phyloP scores from a whole-genome alignment of 2,113 vertebrate species.

The Alectura lathami region DNA sequence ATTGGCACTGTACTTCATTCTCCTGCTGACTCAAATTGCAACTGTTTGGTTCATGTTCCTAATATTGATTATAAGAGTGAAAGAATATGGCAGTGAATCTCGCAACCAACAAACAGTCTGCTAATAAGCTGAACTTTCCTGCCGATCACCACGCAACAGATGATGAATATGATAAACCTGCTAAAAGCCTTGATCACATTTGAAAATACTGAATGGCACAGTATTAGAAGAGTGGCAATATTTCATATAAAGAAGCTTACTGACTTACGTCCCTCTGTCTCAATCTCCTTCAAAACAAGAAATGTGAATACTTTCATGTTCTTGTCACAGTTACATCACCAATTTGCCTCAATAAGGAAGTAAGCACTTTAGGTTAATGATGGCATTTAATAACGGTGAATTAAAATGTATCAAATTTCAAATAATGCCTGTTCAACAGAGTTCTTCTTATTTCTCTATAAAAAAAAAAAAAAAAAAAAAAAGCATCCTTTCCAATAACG shows the following conservation, averaged over 20 bases:
- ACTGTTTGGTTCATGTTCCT: background rate
- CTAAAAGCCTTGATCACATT: background rate
- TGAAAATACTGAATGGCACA: background rate
- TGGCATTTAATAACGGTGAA: background rate
- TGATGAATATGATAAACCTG: background rate
- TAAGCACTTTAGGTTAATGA: background rate
- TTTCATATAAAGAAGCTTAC: background rate
- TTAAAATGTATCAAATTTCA: background rate
- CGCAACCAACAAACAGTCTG: background rate
- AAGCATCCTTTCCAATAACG: background rate
- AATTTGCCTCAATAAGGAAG: background rate
- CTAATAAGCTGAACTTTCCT: slow-evolving; percentile 17
- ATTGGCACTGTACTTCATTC: background rate
- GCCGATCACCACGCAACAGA: slow-evolving; percentile 26
- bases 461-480: slow-evolving; percentile 31
- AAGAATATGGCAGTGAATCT: background rate
- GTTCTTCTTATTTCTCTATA: slow-evolving; percentile 25
- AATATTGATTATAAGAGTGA: background rate
- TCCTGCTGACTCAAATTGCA: background rate
- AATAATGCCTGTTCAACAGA: slow-evolving; percentile 7
- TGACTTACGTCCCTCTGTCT: background rate
- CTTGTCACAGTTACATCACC: background rate
- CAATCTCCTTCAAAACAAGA: background rate
- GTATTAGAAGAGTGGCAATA: background rate
- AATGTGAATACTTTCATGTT: background rate